Percentiles rank a stretch among this genome's conserved stretches.
phyloP scores from a whole-genome alignment of 2,113 vertebrate genomes.

The Dasyprocta punctata region DNA sequence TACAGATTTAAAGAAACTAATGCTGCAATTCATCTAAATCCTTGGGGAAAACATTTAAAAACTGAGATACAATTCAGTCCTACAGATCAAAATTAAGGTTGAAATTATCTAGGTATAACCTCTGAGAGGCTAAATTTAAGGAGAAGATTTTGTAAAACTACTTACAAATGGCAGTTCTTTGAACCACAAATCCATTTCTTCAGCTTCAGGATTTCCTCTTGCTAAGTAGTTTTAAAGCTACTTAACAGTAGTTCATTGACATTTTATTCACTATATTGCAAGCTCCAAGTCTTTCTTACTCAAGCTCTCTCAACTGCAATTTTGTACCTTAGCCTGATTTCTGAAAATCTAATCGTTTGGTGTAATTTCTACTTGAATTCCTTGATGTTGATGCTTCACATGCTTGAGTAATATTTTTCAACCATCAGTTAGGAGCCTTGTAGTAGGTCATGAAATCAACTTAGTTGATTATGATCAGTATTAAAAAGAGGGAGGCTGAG shows the following conservation, averaged over 20 bases:
- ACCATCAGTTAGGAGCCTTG: neutral
- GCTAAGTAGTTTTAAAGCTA: conserved; percentile 59
- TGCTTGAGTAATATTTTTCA: neutral
- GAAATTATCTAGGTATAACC: neutral
- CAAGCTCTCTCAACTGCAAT: conserved; percentile 49
- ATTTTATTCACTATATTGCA: conserved; percentile 66
- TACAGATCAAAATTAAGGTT: conserved; percentile 42
- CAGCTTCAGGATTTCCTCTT: conserved; percentile 52
- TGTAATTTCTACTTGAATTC: conserved; percentile 45
- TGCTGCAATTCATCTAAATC: conserved; percentile 4
- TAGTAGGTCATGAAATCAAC: conserved; percentile 8
- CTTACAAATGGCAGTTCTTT: conserved; percentile 28
- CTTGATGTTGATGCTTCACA: neutral
- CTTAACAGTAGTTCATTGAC: conserved; percentile 64
- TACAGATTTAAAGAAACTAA: conserved; percentile 19
- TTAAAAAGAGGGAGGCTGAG: too few relatives aligned
- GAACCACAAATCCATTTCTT: conserved; percentile 43
- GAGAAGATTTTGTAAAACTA: conserved; percentile 1
- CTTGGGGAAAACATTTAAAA: conserved; percentile 10
- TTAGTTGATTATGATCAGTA: conserved; percentile 2
- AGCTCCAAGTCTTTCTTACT: conserved; percentile 55
- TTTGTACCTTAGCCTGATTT: neutral
- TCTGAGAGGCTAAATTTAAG: conserved; percentile 1
- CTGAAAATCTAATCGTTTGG: conserved; percentile 49
- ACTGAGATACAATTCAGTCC: neutral